Conservation (phyloP, 2,888 invertebrate genomes). For the Gastracanthus pulcherrimus region DNA sequence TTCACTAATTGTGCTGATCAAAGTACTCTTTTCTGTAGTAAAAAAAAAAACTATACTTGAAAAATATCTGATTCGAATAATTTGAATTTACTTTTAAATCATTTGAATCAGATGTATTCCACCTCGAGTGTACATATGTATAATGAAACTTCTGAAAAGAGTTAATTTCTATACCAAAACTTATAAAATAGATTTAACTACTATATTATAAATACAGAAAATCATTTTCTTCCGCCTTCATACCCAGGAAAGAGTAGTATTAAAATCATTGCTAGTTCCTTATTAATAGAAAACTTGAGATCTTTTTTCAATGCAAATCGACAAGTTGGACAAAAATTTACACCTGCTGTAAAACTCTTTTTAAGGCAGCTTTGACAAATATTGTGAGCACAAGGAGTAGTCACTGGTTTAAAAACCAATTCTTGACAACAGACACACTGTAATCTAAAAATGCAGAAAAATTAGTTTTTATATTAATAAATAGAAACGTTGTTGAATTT, state of each 20-base stretch:
- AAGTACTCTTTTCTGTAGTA: background rate
- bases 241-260: constrained; percentile 40
- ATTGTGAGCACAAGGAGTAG: constrained; percentile 87
- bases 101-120: background rate
- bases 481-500: background rate
- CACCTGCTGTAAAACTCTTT: constrained; percentile 83
- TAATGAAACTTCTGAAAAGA: background rate
- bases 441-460: constrained; percentile 76
- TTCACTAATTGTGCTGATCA: background rate
- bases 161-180: background rate
- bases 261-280: constrained; percentile 37
- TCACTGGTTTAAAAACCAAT: constrained; percentile 85
- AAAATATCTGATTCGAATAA: background rate
- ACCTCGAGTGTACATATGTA: too few relatives aligned
- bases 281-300: constrained; percentile 62
- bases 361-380: constrained; percentile 85
- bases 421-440: constrained; percentile 89
- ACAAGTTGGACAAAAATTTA: constrained; percentile 85
- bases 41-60: background rate
- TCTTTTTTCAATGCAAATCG: constrained; percentile 81
- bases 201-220: background rate
- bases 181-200: background rate
- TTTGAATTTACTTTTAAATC: background rate
- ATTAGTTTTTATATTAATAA: background rate
- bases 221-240: constrained; percentile 29